Base-by-base conservation (phyloP, 2,113 vertebrate genomes). In the Amia ocellicauda region DNA sequence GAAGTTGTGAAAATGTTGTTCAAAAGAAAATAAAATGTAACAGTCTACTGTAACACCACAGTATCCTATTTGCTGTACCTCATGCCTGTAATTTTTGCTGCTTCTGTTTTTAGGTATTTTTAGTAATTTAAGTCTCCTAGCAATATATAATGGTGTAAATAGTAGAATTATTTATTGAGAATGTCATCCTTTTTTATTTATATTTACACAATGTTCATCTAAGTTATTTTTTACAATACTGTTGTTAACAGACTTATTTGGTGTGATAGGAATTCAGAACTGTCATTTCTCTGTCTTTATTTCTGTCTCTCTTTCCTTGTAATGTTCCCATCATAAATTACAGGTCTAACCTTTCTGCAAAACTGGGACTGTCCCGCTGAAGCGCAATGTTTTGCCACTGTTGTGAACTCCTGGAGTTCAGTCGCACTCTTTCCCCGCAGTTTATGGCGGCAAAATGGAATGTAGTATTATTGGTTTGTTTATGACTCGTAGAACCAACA, bases 91-190 rank as follows among this genome's bases (percentile, higher is more conserved):
- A 89, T 90, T 91, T 89, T 94, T 95, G 95, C 94, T 99, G 95
- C 94, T 95, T 90, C 89, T 78, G 88, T 85, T 78, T 89, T 90
- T 92, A 89, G 89, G 86, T 90, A 91, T 90, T 85, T n/a, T 89
- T 88, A 81, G 89, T 94, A 88, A 94, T 93, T 92, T 92, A 93
- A 93, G 85, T 95, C 90, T 94, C 89, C 92, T 91, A 91, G 91
- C 91, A 88, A 91, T 92, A 93, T 91, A 90, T 93, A 90, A 93
- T 93, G 92, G 90, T 98, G 96, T 99, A 99, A 93, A 99, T 98
- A 98, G 94, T 96, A 94, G 93, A 96, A 94, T 93, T 99, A 99
- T 99, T 99, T 99, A 99, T 99, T 98, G 92, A 97, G 94, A 97
- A 94, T 92, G 91, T 96, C 97, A 94, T 98, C 92, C 91, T 95